phyloP scores from a whole-genome alignment of 2,113 vertebrate species.

The Melanotaenia duboulayi region DNA sequence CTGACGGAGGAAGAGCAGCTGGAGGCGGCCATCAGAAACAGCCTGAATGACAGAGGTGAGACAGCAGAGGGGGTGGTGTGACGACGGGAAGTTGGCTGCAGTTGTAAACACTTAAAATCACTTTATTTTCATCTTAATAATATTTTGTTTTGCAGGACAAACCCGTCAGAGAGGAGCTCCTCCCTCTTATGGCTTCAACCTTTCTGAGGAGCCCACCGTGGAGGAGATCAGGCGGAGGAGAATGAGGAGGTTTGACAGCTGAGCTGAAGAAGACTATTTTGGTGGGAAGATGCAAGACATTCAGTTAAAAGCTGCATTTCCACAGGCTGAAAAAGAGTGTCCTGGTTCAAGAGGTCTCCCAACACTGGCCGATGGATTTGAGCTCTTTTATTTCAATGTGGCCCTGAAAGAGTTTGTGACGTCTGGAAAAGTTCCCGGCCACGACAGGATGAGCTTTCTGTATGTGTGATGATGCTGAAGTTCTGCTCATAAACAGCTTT shows the following conservation, averaged over 20 bases:
- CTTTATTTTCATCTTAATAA: neutral
- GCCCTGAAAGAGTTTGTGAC: neutral
- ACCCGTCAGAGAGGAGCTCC: conserved; percentile 31
- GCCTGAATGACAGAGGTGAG: conserved; percentile 87
- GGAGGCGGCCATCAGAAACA: conserved; percentile 88
- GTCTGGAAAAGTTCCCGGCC: too few relatives aligned
- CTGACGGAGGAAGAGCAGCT: conserved; percentile 91
- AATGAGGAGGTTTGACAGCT: conserved; percentile 73
- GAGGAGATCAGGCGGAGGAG: conserved; percentile 74
- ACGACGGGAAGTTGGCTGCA: rapidly evolving
- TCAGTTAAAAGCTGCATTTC: neutral
- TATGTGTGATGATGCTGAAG: too few relatives aligned
- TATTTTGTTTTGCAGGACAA: conserved; percentile 44
- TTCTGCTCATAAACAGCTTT: too few relatives aligned
- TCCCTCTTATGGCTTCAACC: conserved; percentile 56
- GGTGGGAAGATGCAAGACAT: neutral
- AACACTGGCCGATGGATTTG: neutral
- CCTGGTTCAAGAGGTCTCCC: neutral
- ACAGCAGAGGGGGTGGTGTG: neutral
- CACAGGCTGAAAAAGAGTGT: neutral
- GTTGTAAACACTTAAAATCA: neutral
- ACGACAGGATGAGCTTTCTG: too few relatives aligned
- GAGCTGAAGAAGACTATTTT: conserved; percentile 10
- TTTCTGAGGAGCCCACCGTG: conserved; percentile 27
- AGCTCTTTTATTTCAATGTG: neutral